Base-by-base conservation (phyloP, 2,797 vertebrate genomes). In the Hoplostethus mediterraneus region DNA sequence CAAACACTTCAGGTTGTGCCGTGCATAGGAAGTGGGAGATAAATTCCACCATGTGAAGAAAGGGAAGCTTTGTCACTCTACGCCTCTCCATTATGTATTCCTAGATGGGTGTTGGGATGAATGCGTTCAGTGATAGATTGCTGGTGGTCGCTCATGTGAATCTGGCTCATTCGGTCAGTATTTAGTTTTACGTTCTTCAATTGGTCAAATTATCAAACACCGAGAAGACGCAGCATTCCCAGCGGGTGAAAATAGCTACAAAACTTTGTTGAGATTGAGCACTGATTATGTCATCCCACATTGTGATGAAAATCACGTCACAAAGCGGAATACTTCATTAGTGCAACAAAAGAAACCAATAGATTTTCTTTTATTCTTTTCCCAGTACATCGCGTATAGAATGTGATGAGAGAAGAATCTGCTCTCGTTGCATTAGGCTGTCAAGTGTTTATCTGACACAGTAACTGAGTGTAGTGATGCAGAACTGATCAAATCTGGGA, bases 1-100 rank as follows among this genome's bases (percentile, higher is more conserved):
- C 88, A 92, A 93, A 90, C 91, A 91, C 85, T 88, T 72, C 73
- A 89, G 83, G 80, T 88, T 90, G 87, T 77, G 86, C 80, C 16
- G 71, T 82, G 88, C 92, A 89, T 92, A 80, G 82, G 78, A 90
- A 94, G 83, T 77, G 80, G 71, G 67, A 87, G 84, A 91, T 90
- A 60, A 85, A 91, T 90, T 90, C 81, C 79, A 81, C 45, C 62
- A 76, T 79, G 53, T 25, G 51, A 83, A 90, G 80, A 87, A 90
- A 88, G 72, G 67, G 67, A 61, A 54, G 66, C 76, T 85, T 89
- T 91, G 69, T 88, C 58, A 79, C 70, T 54, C 54, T 38, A 42
- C 31, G 17, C 60, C 82, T 75, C 83, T 72, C 56, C 54, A 69
- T 87, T 73, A 73, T 67, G 45, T 63, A 82, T 87, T 64, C 65